Evolutionary conservation across 2,888 invertebrate genomes (phyloP).

Genomic region (Automeris io): DNA sequence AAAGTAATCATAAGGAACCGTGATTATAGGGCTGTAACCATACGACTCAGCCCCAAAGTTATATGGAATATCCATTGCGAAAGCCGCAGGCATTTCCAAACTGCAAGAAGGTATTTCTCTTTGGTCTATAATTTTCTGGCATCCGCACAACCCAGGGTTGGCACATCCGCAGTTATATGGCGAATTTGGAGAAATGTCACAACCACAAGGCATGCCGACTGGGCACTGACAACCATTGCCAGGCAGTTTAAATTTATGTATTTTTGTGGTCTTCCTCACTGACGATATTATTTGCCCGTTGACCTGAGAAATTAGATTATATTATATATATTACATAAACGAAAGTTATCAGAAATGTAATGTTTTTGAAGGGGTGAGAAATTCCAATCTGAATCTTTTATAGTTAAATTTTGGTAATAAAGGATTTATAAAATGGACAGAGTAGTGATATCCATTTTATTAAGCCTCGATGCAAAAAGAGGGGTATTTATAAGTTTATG

Average conservation of each 20-base stretch:
- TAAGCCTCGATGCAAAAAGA: too few species aligned
- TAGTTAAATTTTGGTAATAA: too few species aligned
- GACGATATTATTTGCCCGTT: slow-evolving; percentile 6
- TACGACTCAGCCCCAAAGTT: neutral
- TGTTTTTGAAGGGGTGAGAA: too few species aligned
- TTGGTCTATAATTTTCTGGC: slow-evolving; percentile 6
- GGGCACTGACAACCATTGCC: slow-evolving; percentile 19
- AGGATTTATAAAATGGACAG: too few species aligned
- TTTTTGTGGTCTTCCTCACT: slow-evolving; percentile 6
- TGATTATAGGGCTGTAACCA: neutral
- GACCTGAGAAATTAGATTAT: slow-evolving; percentile 1
- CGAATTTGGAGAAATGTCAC: slow-evolving; percentile 4
- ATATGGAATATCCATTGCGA: neutral
- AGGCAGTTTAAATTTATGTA: slow-evolving; percentile 6
- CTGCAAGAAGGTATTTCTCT: slow-evolving; percentile 8
- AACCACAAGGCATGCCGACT: slow-evolving; percentile 7
- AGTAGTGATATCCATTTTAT: too few species aligned
- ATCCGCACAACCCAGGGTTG: slow-evolving; percentile 6
- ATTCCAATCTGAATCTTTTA: too few species aligned
- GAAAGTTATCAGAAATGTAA: too few species aligned
- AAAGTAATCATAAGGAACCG: neutral
- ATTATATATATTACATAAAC: too few species aligned
- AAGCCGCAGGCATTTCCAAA: neutral
- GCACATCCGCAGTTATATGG: slow-evolving; percentile 9
- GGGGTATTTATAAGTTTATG: neutral